phyloP scores from a whole-genome alignment of 2,888 invertebrate genomes.

The Colostygia pectinataria region DNA sequence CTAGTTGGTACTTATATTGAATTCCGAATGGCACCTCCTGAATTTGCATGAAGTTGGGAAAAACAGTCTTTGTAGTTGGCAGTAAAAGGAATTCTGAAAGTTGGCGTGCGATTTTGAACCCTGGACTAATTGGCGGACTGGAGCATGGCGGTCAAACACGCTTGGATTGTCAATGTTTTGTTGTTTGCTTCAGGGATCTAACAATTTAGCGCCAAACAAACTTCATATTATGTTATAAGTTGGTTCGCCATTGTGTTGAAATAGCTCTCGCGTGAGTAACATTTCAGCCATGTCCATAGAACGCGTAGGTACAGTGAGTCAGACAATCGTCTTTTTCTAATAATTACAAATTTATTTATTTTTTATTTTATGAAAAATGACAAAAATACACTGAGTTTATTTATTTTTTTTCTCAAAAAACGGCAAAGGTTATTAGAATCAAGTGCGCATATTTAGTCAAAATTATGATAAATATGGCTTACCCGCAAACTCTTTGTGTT shows the following conservation, averaged over 20 bases:
- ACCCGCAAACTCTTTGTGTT: no score
- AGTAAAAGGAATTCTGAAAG: conserved; percentile 31
- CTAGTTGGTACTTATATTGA: conserved; percentile 32
- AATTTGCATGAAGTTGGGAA: conserved; percentile 35
- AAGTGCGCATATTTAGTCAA: no score
- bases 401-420: no score
- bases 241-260: neutral
- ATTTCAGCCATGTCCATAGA: no score
- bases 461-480: no score
- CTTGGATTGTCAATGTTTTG: conserved; percentile 8
- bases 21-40: conserved; percentile 28
- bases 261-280: neutral
- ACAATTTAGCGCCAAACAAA: conserved; percentile 1
- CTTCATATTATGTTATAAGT: neutral
- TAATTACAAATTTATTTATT: no score
- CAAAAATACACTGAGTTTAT: no score
- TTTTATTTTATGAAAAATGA: no score
- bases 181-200: conserved; percentile 5
- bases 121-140: conserved; percentile 30
- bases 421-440: no score
- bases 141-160: conserved; percentile 19
- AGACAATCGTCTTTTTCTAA: no score
- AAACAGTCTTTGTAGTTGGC: conserved; percentile 34
- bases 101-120: conserved; percentile 29
- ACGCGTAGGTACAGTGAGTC: no score